These are phyloP conservation scores for Lepus oiostolus DNA, from an alignment of 2,797 vertebrate genomes.

Conservation along the genomic window DNA sequence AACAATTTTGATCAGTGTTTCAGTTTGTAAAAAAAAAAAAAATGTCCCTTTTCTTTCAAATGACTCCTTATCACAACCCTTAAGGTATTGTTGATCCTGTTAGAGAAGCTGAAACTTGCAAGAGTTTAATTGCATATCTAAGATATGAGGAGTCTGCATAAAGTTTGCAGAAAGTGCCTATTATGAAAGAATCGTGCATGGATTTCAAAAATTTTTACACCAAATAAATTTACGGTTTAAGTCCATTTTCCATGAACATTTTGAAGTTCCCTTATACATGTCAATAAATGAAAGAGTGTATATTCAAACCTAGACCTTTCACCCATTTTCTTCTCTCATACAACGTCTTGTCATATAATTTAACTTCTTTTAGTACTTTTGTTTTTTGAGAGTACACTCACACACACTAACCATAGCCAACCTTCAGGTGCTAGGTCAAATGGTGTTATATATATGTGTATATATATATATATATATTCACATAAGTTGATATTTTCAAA, in stretches of 20 bases:
- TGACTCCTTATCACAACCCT: background rate
- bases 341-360: background rate
- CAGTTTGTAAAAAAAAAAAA: background rate
- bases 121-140: background rate
- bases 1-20: conserved; percentile 50
- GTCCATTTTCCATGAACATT: too few species aligned
- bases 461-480: background rate
- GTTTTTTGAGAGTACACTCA: background rate
- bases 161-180: too few species aligned
- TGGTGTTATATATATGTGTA: background rate
- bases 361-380: conserved; percentile 40
- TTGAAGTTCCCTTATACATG: background rate
- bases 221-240: too few species aligned
- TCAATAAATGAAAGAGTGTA: background rate
- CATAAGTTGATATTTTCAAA: conserved; percentile 22
- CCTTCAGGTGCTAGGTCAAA: background rate
- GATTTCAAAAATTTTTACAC: too few species aligned
- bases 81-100: background rate
- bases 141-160: background rate
- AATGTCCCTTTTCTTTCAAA: conserved; percentile 3
- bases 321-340: background rate
- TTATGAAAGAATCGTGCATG: too few species aligned
- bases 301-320: background rate
- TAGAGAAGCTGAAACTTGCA: background rate
- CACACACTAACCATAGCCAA: background rate